These are phyloP conservation scores for Caenorhabditis panamensis DNA, from an alignment of 2,888 invertebrate species.

Conservation along the genomic window DNA sequence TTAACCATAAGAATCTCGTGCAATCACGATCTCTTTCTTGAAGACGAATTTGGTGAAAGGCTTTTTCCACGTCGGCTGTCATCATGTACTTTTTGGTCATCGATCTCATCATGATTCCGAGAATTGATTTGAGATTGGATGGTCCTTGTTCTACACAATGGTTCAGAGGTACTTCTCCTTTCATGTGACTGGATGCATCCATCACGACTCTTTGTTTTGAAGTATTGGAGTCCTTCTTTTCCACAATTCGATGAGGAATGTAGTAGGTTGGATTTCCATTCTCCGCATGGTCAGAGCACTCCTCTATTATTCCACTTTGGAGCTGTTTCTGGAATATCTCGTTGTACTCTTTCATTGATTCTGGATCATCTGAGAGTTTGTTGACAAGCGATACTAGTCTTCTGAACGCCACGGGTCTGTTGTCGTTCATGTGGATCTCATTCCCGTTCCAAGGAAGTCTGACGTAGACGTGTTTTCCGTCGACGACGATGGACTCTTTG, in stretches of 20 bases:
- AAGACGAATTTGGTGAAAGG: slow-evolving; percentile 59
- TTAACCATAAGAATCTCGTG: slow-evolving; percentile 59
- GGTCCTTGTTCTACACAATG: slow-evolving; percentile 62
- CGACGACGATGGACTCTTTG: too few relatives aligned
- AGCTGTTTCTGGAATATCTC: slow-evolving; percentile 41
- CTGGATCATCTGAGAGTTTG: too few relatives aligned
- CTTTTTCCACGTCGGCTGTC: slow-evolving; percentile 61
- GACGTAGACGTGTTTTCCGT: too few relatives aligned
- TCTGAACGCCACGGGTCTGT: too few relatives aligned
- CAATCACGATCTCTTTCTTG: slow-evolving; percentile 40
- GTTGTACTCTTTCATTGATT: background rate
- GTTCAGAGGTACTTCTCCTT: slow-evolving; percentile 48
- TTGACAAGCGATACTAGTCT: too few relatives aligned
- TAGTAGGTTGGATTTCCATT: slow-evolving; percentile 31
- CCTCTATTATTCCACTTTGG: slow-evolving; percentile 49
- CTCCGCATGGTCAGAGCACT: slow-evolving; percentile 11
- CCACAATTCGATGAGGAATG: slow-evolving; percentile 62
- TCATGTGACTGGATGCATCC: slow-evolving; percentile 52
- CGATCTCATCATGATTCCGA: slow-evolving; percentile 57
- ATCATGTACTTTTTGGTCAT: slow-evolving; percentile 27
- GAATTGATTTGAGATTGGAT: slow-evolving; percentile 28
- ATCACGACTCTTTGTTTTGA: slow-evolving; percentile 63
- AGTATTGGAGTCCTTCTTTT: slow-evolving; percentile 45
- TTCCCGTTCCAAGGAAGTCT: too few relatives aligned
- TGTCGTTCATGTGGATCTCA: too few relatives aligned